These are phyloP conservation scores for Actinopyga echinites DNA, from an alignment of 53 echinoderm and acorn worm species.

Conservation along the genomic window DNA sequence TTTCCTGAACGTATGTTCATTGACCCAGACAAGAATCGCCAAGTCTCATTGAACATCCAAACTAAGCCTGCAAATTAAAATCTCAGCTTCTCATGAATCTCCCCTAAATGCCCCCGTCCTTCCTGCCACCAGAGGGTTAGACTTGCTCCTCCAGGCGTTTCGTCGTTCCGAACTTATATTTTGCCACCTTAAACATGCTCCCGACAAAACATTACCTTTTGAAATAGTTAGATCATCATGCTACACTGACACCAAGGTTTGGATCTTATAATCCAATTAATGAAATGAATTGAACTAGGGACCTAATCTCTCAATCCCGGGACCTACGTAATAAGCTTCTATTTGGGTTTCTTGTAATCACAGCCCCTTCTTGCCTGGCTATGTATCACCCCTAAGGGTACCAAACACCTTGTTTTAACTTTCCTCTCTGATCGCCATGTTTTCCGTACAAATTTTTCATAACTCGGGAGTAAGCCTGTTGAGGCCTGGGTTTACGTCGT, in stretches of 20 bases:
- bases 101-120: constrained; percentile 4
- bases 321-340: constrained; percentile 42
- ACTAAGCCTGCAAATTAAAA: constrained; percentile 21
- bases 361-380: too few relatives aligned
- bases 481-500: constrained; percentile 17
- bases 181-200: constrained; percentile 37
- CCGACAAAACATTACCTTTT: constrained; percentile 38
- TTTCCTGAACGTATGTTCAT: constrained; percentile 32
- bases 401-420: constrained; percentile 35
- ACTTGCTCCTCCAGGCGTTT: constrained; percentile 13
- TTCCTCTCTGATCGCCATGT: constrained; percentile 26
- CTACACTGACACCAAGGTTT: constrained; percentile 18
- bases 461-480: constrained; percentile 37
- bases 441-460: constrained; percentile 39
- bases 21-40: background rate
- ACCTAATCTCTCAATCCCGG: constrained; percentile 23
- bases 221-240: constrained; percentile 26
- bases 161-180: constrained; percentile 16
- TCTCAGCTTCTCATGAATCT: constrained; percentile 12
- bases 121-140: constrained; percentile 30
- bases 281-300: constrained; percentile 27
- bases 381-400: constrained; percentile 1
- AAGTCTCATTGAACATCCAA: constrained; percentile 15
- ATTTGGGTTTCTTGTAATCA: constrained; percentile 20
- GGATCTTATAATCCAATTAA: constrained; percentile 42